A percentile compares a stretch with the other conserved stretches of the same genome.
These are phyloP conservation scores for Cynaeus angustus DNA, from an alignment of 2,888 invertebrate species.

Conservation along the genomic window DNA sequence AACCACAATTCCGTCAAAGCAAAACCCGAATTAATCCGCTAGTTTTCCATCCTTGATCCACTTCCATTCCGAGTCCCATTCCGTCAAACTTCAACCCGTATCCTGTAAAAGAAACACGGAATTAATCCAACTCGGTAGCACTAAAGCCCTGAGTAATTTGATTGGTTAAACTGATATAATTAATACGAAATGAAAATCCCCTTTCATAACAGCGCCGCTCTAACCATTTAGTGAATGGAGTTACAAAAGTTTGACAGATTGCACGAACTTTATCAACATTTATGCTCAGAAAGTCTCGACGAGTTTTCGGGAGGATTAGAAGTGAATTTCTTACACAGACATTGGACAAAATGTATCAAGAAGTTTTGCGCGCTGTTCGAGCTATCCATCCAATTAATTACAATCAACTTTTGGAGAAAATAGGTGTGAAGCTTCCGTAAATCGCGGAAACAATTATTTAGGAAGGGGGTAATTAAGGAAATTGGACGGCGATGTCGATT, in stretches of 20 bases:
- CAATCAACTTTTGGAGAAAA: conserved; percentile 39
- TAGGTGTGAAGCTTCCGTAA: conserved; percentile 31
- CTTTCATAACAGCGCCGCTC: conserved; percentile 58
- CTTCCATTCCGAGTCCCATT: neutral
- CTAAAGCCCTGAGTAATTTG: conserved; percentile 52
- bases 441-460: conserved; percentile 5
- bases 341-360: conserved; percentile 47
- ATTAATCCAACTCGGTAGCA: conserved; percentile 27
- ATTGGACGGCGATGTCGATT: neutral
- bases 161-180: conserved; percentile 60
- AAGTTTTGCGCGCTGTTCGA: conserved; percentile 42
- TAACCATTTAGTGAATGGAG: conserved; percentile 60
- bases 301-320: conserved; percentile 57
- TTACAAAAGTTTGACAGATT: conserved; percentile 65
- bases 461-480: neutral
- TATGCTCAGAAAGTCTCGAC: conserved; percentile 57
- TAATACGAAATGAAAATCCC: conserved; percentile 63
- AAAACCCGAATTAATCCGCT: neutral
- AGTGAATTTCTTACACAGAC: conserved; percentile 57
- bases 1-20: neutral
- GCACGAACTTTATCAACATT: conserved; percentile 62
- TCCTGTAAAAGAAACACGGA: conserved; percentile 11
- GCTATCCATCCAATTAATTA: conserved; percentile 50
- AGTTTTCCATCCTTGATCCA: conserved; percentile 5
- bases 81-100: neutral